These are phyloP conservation scores for Microtus montanus DNA, from an alignment of 2,113 vertebrate genomes.

Conservation along the genomic window DNA sequence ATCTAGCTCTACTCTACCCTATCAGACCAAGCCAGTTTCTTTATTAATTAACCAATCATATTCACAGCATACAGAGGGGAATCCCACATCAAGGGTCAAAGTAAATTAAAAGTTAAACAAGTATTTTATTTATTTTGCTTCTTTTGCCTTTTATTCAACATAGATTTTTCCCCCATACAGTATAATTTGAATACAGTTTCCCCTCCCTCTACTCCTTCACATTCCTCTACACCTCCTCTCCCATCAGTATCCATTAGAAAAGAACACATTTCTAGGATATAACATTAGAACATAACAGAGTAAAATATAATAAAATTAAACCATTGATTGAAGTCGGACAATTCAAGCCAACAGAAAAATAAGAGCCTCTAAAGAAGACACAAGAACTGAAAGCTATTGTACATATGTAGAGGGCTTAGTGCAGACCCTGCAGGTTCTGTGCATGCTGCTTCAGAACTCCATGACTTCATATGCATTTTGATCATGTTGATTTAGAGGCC, in stretches of 20 bases:
- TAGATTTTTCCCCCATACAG: background rate
- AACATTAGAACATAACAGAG: background rate
- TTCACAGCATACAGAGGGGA: no score
- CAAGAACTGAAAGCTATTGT: background rate
- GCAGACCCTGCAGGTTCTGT: background rate
- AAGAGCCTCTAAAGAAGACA: background rate
- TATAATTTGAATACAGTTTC: background rate
- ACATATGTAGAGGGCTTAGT: background rate
- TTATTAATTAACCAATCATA: no score
- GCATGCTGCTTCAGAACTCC: background rate
- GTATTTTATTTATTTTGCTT: background rate
- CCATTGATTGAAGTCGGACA: background rate
- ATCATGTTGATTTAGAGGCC: background rate
- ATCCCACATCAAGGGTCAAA: background rate
- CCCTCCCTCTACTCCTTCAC: background rate
- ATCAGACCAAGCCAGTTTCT: no score
- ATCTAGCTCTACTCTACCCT: no score
- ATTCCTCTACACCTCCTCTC: background rate
- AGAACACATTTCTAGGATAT: background rate
- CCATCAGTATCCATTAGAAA: background rate
- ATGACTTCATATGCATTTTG: background rate
- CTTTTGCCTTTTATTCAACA: background rate
- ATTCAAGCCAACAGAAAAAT: background rate
- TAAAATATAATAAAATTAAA: background rate
- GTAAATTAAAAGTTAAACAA: background rate